Evolutionary conservation across 2,113 vertebrate genomes (phyloP), one percentile per base, ranked within the genome.

Genomic region (Sigmodon hispidus): DNA sequence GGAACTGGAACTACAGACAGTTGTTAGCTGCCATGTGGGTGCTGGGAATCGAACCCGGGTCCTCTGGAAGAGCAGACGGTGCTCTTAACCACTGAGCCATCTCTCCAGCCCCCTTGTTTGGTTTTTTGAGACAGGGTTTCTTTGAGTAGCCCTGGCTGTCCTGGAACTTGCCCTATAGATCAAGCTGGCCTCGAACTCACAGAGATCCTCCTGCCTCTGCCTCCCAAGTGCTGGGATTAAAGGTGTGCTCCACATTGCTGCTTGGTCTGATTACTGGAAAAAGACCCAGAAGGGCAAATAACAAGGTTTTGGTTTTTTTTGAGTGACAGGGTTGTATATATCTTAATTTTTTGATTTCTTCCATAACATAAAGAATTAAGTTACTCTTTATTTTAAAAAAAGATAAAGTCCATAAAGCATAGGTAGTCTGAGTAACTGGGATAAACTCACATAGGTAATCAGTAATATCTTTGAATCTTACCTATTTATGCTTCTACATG

Each of bases 351-450:
- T 45, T 81, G 1, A 57, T 92, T 94, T 55, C 40, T 92, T 94
- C 85, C 52, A 81, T 94, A 69, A 92, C 84, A 52, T 65, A 70
- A 96, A 87, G 22, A 84, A 85, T 87, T 86, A 87, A 63, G 15
- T 89, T 86, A 26, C 40, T 45, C 89, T 81, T 90, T 3, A 59
- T 43, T 90, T 34, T 3, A 80, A 72, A 93, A 63, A n/a, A 40
- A 29, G 7, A 48, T 88, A 75, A 93, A 45, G 13, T 75, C 31
- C 24, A 5, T 50, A 75, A 89, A 83, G 10, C 79, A 36, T 84
- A 81, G 50, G 61, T 31, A 87, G 10, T 84, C 93, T 61, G 36
- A 87, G 13, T 93, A 69, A 61, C 57, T 79, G 84, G 6, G 40
- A n/a, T 84, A 67, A 86, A 73, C 50, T 87, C 45, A 52, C 36